A percentile compares a stretch with the other conserved stretches of the same genome.
These are phyloP conservation scores for Cosmia trapezina DNA, from an alignment of 2,888 invertebrate genomes.

Conservation along the genomic window DNA sequence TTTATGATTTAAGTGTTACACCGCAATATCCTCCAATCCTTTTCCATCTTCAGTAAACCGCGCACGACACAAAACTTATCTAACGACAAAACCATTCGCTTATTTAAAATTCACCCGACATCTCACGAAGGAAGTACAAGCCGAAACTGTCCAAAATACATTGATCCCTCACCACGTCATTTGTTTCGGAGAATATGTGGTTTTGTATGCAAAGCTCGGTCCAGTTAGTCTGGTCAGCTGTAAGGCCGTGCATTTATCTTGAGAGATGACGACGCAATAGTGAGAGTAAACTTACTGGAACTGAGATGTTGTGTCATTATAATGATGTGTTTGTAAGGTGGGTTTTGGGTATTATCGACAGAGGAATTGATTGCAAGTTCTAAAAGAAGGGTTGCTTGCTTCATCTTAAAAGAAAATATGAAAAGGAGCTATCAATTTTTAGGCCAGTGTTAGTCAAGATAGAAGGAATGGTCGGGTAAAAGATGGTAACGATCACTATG, in stretches of 20 bases:
- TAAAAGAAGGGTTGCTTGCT: neutral
- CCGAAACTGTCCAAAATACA: constrained; percentile 26
- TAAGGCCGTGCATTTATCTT: constrained; percentile 78
- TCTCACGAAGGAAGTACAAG: constrained; percentile 44
- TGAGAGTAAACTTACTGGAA: constrained; percentile 73
- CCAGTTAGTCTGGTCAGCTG: constrained; percentile 63
- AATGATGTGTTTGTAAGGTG: constrained; percentile 27
- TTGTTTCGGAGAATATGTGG: neutral
- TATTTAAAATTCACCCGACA: constrained; percentile 51
- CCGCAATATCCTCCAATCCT: constrained; percentile 6
- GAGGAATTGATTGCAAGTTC: neutral
- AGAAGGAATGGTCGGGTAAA: neutral
- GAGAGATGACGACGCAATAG: constrained; percentile 78
- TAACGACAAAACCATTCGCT: constrained; percentile 32
- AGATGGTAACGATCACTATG: neutral
- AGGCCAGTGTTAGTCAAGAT: neutral
- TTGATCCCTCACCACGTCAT: constrained; percentile 35
- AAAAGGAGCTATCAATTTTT: neutral
- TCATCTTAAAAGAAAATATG: neutral
- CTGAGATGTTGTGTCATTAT: constrained; percentile 43
- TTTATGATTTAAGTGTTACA: neutral
- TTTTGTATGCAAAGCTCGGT: constrained; percentile 46
- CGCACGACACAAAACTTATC: constrained; percentile 17
- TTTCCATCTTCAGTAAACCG: constrained; percentile 3
- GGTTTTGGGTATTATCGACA: neutral